phyloP scores from a whole-genome alignment of 1,140 invertebrate species.

The Nasonia giraulti region DNA sequence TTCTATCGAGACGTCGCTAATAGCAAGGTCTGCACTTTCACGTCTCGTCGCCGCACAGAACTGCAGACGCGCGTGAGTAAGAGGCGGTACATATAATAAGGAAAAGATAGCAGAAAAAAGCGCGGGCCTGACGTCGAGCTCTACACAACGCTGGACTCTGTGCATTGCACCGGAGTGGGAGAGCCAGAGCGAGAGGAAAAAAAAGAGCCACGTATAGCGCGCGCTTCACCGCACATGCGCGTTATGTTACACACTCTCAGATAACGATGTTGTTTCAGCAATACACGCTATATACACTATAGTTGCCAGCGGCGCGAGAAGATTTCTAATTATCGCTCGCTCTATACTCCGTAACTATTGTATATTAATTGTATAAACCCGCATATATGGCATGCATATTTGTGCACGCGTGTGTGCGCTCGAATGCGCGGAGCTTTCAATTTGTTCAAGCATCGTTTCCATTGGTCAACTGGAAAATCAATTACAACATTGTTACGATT shows the following conservation, averaged over 20 bases:
- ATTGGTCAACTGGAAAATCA: constrained; percentile 20
- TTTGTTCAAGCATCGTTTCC: not conserved
- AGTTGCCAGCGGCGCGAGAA: not conserved
- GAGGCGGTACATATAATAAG: too few relatives aligned
- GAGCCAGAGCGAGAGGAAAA: not conserved
- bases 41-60: not conserved
- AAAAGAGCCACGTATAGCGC: not conserved
- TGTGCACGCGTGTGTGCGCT: too few relatives aligned
- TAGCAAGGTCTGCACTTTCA: not conserved
- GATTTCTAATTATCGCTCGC: not conserved
- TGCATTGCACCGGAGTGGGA: not conserved
- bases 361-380: not conserved
- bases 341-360: not conserved
- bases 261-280: not conserved
- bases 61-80: too few relatives aligned
- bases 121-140: too few relatives aligned
- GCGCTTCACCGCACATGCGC: too few relatives aligned
- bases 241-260: not conserved
- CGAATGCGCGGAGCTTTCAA: not conserved
- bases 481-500: constrained; percentile 10
- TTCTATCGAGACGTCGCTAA: not conserved
- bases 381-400: too few relatives aligned
- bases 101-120: too few relatives aligned
- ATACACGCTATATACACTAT: too few relatives aligned
- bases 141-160: too few relatives aligned